These are phyloP conservation scores for Apteryx mantelli DNA, from an alignment of 2,113 vertebrate genomes.

Conservation along the genomic window DNA sequence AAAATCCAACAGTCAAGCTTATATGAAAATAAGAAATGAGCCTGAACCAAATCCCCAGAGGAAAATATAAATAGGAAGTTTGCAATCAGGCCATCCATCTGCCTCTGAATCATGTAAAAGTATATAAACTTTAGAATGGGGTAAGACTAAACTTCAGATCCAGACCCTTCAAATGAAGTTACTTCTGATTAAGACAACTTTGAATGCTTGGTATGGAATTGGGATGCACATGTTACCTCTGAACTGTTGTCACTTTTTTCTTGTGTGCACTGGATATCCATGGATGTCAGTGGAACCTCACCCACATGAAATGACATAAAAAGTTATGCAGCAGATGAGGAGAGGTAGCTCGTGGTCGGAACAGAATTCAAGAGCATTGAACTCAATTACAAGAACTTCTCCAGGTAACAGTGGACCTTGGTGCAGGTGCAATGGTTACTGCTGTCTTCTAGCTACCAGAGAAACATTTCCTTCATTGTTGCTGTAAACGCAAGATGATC, in stretches of 20 bases:
- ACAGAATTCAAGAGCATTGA: neutral
- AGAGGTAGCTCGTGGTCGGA: neutral
- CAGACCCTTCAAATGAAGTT: neutral
- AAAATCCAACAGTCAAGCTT: slow-evolving; percentile 6
- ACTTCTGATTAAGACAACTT: neutral
- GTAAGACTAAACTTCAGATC: neutral
- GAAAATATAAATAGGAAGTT: slow-evolving; percentile 36
- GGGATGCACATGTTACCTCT: neutral
- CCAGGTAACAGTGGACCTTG: neutral
- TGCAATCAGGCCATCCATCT: slow-evolving; percentile 15
- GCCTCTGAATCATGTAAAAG: neutral
- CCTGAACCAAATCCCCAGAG: neutral
- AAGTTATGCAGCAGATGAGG: neutral
- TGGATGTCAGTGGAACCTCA: accelerated
- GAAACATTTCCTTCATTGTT: neutral
- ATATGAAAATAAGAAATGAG: slow-evolving; percentile 39
- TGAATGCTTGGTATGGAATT: neutral
- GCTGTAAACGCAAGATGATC: accelerated
- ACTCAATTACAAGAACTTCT: neutral
- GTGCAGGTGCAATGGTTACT: neutral
- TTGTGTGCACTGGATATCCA: neutral
- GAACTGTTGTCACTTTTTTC: neutral
- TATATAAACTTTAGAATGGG: neutral
- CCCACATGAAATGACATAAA: accelerated
- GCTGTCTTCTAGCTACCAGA: neutral